A percentile compares a stretch with the other conserved stretches of the same genome.
These are phyloP conservation scores for Esox niger DNA, from an alignment of 2,113 vertebrate genomes.

Conservation along the genomic window DNA sequence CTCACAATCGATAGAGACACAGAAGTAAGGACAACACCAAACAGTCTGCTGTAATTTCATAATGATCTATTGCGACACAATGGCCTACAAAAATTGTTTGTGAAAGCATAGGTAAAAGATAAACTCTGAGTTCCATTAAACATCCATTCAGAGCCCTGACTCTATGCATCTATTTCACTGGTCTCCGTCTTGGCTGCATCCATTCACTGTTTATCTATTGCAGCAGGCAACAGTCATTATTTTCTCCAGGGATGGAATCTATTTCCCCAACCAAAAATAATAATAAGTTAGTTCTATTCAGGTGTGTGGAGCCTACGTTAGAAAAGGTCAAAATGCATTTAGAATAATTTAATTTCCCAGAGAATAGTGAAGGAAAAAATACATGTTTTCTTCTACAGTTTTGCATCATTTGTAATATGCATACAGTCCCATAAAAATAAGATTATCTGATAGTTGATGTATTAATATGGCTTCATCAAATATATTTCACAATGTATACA, in stretches of 20 bases:
- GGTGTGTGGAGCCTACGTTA: neutral
- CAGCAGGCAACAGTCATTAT: neutral
- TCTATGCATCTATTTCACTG: neutral
- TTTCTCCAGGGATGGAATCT: neutral
- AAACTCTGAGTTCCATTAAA: conserved; percentile 6
- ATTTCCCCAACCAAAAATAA: neutral
- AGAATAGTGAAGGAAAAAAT: neutral
- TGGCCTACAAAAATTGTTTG: conserved; percentile 30
- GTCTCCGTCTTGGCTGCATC: neutral
- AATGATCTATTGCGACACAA: conserved; percentile 32
- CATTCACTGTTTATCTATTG: neutral
- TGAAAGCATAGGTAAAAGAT: conserved; percentile 8
- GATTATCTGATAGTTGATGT: too few relatives aligned
- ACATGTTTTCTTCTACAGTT: neutral
- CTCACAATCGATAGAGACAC: conserved; percentile 29
- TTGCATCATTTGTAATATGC: too few relatives aligned
- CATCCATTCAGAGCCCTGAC: neutral
- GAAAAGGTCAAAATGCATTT: neutral
- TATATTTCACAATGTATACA: too few relatives aligned
- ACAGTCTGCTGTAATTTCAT: conserved; percentile 30
- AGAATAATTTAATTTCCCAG: neutral
- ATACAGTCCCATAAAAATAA: neutral
- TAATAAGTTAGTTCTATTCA: neutral
- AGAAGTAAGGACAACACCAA: conserved; percentile 11
- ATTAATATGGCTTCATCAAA: too few relatives aligned